These are phyloP conservation scores for Zoroaster sp. DNA, from an alignment of 53 echinoderm and acorn worm genomes.

Conservation along the genomic window DNA sequence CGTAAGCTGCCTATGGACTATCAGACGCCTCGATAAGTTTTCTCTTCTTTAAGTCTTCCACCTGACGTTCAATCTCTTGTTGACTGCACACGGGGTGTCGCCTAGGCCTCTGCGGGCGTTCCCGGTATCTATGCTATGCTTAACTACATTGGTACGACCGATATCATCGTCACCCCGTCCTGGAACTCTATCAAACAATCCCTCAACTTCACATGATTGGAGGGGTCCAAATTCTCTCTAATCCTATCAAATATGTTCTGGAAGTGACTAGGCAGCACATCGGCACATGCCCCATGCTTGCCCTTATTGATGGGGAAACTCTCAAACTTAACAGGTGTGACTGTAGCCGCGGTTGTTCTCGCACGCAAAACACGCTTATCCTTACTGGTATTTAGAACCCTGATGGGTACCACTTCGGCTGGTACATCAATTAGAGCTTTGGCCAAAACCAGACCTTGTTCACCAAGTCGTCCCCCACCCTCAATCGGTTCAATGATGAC, in stretches of 20 bases:
- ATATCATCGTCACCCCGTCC: background rate
- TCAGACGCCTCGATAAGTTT: background rate
- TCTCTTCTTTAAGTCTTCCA: background rate
- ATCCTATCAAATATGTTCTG: background rate
- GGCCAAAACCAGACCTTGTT: background rate
- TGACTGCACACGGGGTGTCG: background rate
- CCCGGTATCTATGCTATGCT: constrained; percentile 1
- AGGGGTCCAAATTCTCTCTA: background rate
- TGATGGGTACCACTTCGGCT: background rate
- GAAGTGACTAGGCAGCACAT: background rate
- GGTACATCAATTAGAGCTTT: background rate
- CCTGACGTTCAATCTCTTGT: background rate
- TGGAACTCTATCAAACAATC: background rate
- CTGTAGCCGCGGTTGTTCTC: background rate
- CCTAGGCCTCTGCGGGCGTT: background rate
- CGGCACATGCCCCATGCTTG: no score
- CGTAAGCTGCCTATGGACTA: background rate
- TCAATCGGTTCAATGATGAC: background rate
- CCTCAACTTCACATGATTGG: background rate
- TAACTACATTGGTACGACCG: background rate
- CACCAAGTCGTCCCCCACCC: background rate
- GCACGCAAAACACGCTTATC: background rate
- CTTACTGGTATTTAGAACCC: background rate
- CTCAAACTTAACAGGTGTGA: background rate
- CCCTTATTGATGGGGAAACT: background rate